Conservation (phyloP, 1,140 invertebrate genomes). For the Acromyrmex echinatior region DNA sequence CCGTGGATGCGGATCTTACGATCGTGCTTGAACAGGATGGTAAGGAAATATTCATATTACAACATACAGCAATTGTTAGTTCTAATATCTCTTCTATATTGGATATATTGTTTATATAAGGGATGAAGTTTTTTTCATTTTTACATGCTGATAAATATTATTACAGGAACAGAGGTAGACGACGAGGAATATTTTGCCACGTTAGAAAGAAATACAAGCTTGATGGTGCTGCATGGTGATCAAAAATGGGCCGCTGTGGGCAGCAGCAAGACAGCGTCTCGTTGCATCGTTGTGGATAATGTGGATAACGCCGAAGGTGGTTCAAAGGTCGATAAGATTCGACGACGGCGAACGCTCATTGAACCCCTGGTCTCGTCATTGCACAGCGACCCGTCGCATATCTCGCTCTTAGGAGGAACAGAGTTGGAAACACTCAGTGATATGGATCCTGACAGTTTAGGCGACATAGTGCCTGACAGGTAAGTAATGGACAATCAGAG, state of each 20-base stretch:
- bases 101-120: constrained; percentile 8
- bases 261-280: constrained; percentile 83
- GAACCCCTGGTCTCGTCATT: constrained; percentile 90
- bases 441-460: constrained; percentile 94
- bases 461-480: constrained; percentile 92
- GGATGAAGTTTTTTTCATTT: neutral
- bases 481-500: constrained; percentile 79
- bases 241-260: constrained; percentile 90
- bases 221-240: constrained; percentile 92
- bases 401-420: constrained; percentile 92
- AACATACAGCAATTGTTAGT: neutral
- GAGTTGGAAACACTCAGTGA: constrained; percentile 93
- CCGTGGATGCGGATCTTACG: constrained; percentile 88
- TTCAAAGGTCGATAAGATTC: constrained; percentile 86
- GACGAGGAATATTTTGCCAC: constrained; percentile 96
- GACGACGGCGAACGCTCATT: constrained; percentile 85
- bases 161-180: constrained; percentile 92
- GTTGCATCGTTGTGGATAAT: constrained; percentile 89
- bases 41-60: constrained; percentile 63
- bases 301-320: constrained; percentile 88
- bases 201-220: constrained; percentile 92
- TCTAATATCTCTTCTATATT: neutral
- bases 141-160: constrained; percentile 29
- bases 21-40: constrained; percentile 94
- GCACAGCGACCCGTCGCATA: constrained; percentile 92